phyloP scores from a whole-genome alignment of 2,113 vertebrate species.

The Sterrhoptilus dennistouni region DNA sequence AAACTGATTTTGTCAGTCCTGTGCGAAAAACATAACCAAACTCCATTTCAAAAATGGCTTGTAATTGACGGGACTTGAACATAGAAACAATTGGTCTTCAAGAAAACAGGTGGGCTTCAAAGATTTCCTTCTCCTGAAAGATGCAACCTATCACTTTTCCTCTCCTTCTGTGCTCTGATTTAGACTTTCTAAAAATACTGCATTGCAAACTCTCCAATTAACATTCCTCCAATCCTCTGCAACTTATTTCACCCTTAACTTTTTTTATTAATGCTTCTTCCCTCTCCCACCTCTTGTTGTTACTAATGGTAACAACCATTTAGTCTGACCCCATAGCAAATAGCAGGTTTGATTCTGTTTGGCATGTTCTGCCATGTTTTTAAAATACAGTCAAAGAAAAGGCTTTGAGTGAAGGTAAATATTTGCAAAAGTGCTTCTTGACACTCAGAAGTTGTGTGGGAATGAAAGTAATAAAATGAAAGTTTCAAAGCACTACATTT shows the following conservation, averaged over 20 bases:
- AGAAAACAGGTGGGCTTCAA: neutral
- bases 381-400: neutral
- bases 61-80: neutral
- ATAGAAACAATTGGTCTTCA: neutral
- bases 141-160: neutral
- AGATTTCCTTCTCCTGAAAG: neutral
- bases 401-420: neutral
- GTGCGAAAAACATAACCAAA: neutral
- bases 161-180: neutral
- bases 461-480: neutral
- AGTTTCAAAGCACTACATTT: neutral
- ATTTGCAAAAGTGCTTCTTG: neutral
- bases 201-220: neutral
- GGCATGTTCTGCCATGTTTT: neutral
- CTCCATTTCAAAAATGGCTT: neutral
- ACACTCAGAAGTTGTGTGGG: neutral
- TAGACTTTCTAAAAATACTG: neutral
- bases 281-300: neutral
- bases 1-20: neutral
- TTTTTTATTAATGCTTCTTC: neutral
- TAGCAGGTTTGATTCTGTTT: neutral
- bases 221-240: neutral
- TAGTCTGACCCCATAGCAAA: neutral
- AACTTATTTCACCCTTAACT: neutral
- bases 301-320: neutral